phyloP scores from a whole-genome alignment of 1,140 invertebrate species.

The Cyclina sinensis region DNA sequence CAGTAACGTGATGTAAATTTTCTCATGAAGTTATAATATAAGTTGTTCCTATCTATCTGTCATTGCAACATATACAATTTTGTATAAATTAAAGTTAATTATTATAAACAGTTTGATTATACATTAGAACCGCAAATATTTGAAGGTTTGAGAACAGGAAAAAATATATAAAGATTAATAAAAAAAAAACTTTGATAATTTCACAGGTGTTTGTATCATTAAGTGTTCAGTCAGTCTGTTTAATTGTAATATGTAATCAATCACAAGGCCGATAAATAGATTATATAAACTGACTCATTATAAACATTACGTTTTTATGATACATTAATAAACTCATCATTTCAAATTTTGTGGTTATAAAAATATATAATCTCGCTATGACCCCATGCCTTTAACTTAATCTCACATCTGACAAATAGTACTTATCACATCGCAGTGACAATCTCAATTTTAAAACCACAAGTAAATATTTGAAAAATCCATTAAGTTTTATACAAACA shows the following conservation, averaged over 20 bases:
- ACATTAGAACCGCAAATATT: no score
- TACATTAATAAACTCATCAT: background rate
- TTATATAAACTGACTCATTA: slow-evolving; percentile 1
- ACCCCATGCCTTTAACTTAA: slow-evolving; percentile 4
- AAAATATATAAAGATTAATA: no score
- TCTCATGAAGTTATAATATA: no score
- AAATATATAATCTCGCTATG: background rate
- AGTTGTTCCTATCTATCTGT: no score
- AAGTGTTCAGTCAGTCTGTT: background rate
- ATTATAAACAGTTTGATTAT: no score
- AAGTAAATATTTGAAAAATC: slow-evolving; percentile 42
- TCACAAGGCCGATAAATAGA: background rate
- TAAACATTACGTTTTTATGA: background rate
- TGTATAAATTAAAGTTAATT: no score
- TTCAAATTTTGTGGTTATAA: background rate
- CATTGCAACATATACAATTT: no score
- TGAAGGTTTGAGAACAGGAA: no score
- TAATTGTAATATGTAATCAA: slow-evolving; percentile 3
- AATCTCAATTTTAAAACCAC: slow-evolving; percentile 17
- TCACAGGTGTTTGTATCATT: background rate
- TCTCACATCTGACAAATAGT: slow-evolving; percentile 37
- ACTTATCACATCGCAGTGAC: background rate
- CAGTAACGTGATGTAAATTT: no score
- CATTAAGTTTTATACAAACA: slow-evolving; percentile 21
- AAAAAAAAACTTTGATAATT: background rate